Evolutionary conservation across 2,888 invertebrate species (phyloP).

Genomic region (Drosophila pseudotalamancana): DNA sequence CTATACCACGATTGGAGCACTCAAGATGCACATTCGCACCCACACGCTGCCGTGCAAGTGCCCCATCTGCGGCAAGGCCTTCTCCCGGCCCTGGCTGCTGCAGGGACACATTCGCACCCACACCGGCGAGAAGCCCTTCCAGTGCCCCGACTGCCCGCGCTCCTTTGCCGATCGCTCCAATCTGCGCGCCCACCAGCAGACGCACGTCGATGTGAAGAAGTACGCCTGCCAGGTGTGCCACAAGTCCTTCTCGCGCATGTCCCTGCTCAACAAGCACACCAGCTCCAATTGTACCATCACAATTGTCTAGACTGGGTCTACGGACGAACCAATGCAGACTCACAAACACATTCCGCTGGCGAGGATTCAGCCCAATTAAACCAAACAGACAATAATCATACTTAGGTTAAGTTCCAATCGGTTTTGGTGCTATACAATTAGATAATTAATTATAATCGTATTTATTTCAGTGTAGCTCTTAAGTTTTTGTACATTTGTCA

Average conservation of each 20-base stretch:
- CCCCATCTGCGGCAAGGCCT: constrained; percentile 83
- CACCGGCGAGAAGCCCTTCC: constrained; percentile 84
- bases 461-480: constrained; percentile 54
- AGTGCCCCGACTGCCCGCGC: constrained; percentile 82
- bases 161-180: constrained; percentile 84
- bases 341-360: constrained; percentile 71
- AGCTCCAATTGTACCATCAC: constrained; percentile 82
- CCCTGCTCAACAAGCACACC: constrained; percentile 82
- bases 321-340: constrained; percentile 13
- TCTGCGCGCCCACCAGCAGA: constrained; percentile 83
- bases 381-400: constrained; percentile 51
- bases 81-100: constrained; percentile 83
- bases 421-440: constrained; percentile 59
- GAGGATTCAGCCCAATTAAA: constrained; percentile 53
- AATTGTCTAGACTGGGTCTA: constrained; percentile 68
- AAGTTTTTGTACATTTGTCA: constrained; percentile 62
- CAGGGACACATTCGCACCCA: constrained; percentile 84
- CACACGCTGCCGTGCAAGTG: constrained; percentile 84
- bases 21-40: constrained; percentile 84
- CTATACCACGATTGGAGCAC: constrained; percentile 83
- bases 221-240: constrained; percentile 82
- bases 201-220: constrained; percentile 83
- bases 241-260: constrained; percentile 84
- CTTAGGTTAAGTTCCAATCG: constrained; percentile 52
- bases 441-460: constrained; percentile 25